Conservation (phyloP, 2,113 vertebrate genomes). For the Mugil cephalus region DNA sequence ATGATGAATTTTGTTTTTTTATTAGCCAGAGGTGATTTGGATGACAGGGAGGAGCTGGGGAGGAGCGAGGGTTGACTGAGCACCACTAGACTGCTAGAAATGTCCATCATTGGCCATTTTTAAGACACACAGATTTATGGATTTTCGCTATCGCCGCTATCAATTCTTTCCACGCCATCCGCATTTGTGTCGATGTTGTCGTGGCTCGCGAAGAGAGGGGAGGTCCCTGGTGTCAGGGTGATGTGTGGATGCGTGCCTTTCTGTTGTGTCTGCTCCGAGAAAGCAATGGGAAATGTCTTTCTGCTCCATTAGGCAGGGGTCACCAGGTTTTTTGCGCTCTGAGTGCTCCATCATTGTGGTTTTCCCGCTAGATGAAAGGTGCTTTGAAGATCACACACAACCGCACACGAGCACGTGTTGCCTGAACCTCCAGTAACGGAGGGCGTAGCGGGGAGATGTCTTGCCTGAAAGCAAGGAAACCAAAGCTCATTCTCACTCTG, state of each 20-base stretch:
- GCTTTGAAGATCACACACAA: conserved; percentile 66
- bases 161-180: background rate
- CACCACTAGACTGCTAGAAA: too few relatives aligned
- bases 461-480: conserved; percentile 3
- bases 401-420: conserved; percentile 14
- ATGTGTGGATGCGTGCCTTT: conserved; percentile 23
- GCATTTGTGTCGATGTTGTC: background rate
- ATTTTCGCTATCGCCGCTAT: too few relatives aligned
- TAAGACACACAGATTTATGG: too few relatives aligned
- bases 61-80: too few relatives aligned
- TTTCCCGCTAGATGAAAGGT: conserved; percentile 70
- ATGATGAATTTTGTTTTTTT: too few relatives aligned
- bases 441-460: background rate
- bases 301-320: conserved; percentile 76
- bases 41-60: too few relatives aligned
- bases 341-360: conserved; percentile 73
- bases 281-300: conserved; percentile 72
- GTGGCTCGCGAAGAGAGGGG: background rate
- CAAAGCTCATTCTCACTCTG: background rate
- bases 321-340: conserved; percentile 58
- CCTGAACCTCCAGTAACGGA: background rate
- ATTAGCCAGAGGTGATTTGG: too few relatives aligned
- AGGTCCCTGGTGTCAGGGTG: conserved; percentile 18
- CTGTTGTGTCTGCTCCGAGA: conserved; percentile 47
- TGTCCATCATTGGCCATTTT: too few relatives aligned